phyloP scores from a whole-genome alignment of 2,113 vertebrate species.

The Orycteropus afer region DNA sequence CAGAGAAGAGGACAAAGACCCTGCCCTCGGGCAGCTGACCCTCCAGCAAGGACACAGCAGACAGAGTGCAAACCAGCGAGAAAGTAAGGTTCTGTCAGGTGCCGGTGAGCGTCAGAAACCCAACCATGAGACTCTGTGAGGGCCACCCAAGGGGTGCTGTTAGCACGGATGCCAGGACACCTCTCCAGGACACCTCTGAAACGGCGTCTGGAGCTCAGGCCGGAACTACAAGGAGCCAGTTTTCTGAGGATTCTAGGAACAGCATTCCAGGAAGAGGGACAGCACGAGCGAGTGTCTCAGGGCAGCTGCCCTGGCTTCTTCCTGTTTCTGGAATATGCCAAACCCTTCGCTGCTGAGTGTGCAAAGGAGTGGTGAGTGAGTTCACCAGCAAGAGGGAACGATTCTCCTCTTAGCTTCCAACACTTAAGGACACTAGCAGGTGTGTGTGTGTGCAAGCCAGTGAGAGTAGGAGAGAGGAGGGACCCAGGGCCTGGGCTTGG shows the following conservation, averaged over 20 bases:
- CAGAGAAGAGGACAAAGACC: not conserved
- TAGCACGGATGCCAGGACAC: not conserved
- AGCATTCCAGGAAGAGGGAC: not conserved
- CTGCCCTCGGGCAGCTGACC: not conserved
- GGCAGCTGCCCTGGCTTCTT: not conserved
- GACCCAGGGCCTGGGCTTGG: not conserved
- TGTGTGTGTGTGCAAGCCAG: not conserved
- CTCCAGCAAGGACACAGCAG: not conserved
- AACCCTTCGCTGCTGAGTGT: not conserved
- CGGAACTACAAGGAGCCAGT: not conserved
- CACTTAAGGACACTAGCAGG: not conserved
- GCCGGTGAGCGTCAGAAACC: not conserved
- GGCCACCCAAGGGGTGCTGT: accelerated
- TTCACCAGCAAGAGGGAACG: not conserved
- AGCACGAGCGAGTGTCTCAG: not conserved
- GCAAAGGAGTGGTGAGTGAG: not conserved
- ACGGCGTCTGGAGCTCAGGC: not conserved
- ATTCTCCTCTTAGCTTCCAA: not conserved
- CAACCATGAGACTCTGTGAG: accelerated
- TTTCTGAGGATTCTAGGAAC: not conserved
- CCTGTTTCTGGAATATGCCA: constrained; percentile 34
- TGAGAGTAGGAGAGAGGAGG: not conserved
- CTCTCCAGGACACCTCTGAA: not conserved
- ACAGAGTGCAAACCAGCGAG: not conserved
- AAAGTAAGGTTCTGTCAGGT: not conserved